Evolutionary conservation across 2,888 invertebrate species (phyloP), one percentile per base, ranked within the genome.

Genomic region (Drosophila cracens): DNA sequence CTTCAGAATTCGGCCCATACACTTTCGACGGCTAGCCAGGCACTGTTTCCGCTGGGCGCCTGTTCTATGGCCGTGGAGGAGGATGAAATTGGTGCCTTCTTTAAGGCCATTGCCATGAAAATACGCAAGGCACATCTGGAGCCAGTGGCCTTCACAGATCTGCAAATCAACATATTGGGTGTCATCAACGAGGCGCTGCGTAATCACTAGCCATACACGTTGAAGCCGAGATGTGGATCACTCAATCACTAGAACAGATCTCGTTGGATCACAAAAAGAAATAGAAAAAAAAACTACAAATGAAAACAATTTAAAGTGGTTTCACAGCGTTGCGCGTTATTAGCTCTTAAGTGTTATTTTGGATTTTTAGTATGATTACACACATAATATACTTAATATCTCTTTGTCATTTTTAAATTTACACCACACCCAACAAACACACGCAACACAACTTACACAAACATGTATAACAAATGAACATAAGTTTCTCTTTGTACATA

Each of bases 41-140:
- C 57, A 46, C 25, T 72, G 59, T 76, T 85, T 60, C 43, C 85
- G 31, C 43, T 72, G 46, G 66, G 65, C 48, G 21, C 51, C 46
- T 51, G 80, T 54, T 29, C 74, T 1, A 51, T 72, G 59, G 33
- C 54, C 38, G 60, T 66, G 10, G 92, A 92, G 16, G 92, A 91
- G 60, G 92, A 92, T 80, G 92, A 92, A 75, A 90, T 92, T 3
- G 92, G 92, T 11, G 91, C 91, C 60, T 92, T 92, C 66, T 92
- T 92, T 34, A 91, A 87, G 70, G 92, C 92, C 13, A 87, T 92
- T 27, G 91, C 92, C 56, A 92, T 92, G 87, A 92, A 92, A 76
- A 92, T 92, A 74, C 90, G 92, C 34, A 92, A 79, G 63, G 92
- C 92, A 16, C 91, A 92, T 40, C 74, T 92, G 78, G 90, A 92